Base-by-base conservation (phyloP, 2,888 invertebrate genomes). In the Nomada ruficornis region DNA sequence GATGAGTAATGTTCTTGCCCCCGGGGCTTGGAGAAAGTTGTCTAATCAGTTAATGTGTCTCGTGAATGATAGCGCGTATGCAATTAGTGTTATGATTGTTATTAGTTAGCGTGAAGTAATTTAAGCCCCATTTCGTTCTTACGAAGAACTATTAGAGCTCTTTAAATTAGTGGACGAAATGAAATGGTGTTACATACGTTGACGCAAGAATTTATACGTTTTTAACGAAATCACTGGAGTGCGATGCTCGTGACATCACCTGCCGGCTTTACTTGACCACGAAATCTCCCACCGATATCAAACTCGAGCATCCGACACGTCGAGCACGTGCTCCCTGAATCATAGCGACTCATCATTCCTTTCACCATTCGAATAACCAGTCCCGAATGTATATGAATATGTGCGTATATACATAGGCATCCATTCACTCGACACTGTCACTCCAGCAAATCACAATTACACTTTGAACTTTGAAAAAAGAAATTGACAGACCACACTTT, bases 281-380 rank as follows among this genome's bases (percentile, higher is more conserved):
- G 60, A 65, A 57, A 44, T 65, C 73, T 44, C 65, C 68, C 59
- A 47, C 47, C 55, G 26, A 60, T 70, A 70, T 70, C 42, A 23
- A n/a, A 13, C 36, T 26, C 71, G 47, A 72, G 42, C 23, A 52
- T 62, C 26, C 71, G 62, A 57, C 36, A 36, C 55, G 47, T 36
- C 15, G 70, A 72, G 68, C 80, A 80, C 80, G 80, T 80, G 80
- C 63, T 79, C 42, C 29, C 13, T 26, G 63, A 63, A 62, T 72
- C 57, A 18, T 52, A 2, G 18, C 55, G 63, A 63, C 52, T 68
- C 68, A 54, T 79, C 71, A 23, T 55, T 64, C 71, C 80, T 77
- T 73, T 80, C 80, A 68, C 72, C 36, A 13, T n/a, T 55, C 47
- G 52, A 44, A 47, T n/a, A 42, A 77, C 71, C 65, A 70, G 44